A percentile compares a stretch with the other conserved stretches of the same genome.
phyloP scores from a whole-genome alignment of 2,797 vertebrate species.

The Danionella dracula region DNA sequence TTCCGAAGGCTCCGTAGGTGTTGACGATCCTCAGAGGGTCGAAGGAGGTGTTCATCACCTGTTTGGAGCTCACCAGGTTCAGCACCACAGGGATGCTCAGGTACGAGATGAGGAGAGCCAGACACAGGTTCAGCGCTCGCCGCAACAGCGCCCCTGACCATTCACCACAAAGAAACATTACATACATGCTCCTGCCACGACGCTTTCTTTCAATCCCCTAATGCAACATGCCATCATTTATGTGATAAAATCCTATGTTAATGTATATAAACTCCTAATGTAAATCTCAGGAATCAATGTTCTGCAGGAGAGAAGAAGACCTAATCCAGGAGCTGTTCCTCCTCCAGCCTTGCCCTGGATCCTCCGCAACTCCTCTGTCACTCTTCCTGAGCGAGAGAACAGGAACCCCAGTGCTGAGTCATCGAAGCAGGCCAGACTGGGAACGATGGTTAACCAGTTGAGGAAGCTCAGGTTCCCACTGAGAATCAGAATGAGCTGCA shows the following conservation, averaged over 20 bases:
- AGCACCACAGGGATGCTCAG: constrained; percentile 86
- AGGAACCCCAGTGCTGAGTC: constrained; percentile 74
- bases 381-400: constrained; percentile 57
- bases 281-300: too few species aligned
- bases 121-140: constrained; percentile 66
- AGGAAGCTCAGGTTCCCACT: constrained; percentile 96
- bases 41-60: constrained; percentile 94
- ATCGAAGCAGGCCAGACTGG: constrained; percentile 88
- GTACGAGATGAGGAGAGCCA: constrained; percentile 78
- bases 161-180: not conserved
- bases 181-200: too few species aligned
- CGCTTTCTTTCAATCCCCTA: too few species aligned
- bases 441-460: constrained; percentile 94
- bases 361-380: constrained; percentile 54
- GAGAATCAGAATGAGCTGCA: constrained; percentile 79
- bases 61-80: constrained; percentile 82
- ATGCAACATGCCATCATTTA: too few species aligned
- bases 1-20: constrained; percentile 94
- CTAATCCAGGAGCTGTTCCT: constrained; percentile 46
- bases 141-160: constrained; percentile 73
- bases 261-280: too few species aligned
- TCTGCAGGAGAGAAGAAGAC: too few species aligned
- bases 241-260: too few species aligned
- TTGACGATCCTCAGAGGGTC: constrained; percentile 89
- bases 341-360: constrained; percentile 57